Conservation (phyloP, 2,113 vertebrate species). For the Taurulus bubalis region DNA sequence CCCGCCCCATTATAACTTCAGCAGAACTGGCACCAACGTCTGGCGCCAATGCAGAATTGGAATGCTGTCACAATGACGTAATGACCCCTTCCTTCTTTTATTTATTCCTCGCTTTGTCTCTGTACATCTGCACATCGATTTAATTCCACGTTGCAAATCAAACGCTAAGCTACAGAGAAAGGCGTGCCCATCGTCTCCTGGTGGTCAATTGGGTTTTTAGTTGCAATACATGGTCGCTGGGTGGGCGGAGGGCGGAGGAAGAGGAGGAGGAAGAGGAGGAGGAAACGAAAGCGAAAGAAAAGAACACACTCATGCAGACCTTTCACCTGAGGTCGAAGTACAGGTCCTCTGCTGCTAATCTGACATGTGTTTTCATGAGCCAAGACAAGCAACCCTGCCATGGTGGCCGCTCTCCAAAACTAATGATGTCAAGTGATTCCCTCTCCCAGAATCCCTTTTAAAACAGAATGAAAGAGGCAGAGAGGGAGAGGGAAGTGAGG, state of each 20-base stretch:
- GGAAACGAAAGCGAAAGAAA: constrained; percentile 14
- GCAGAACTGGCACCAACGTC: not conserved
- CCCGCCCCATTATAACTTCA: not conserved
- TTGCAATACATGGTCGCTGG: not conserved
- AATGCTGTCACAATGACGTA: not conserved
- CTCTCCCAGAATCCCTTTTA: constrained; percentile 76
- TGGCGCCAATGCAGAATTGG: too few species aligned
- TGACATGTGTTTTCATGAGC: constrained; percentile 83
- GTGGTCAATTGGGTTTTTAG: not conserved
- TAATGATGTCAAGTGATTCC: constrained; percentile 87
- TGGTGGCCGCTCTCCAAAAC: constrained; percentile 84
- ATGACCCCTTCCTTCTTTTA: not conserved
- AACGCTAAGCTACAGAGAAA: not conserved
- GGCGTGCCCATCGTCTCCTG: not conserved
- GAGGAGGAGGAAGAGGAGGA: not conserved
- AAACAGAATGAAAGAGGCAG: constrained; percentile 74
- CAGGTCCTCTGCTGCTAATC: constrained; percentile 73
- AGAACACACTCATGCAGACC: constrained; percentile 58
- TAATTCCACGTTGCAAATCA: not conserved
- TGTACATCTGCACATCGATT: not conserved
- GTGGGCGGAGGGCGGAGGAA: not conserved
- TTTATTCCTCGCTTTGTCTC: not conserved
- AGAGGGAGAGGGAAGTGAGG: constrained; percentile 42
- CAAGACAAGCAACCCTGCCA: constrained; percentile 82
- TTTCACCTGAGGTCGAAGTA: constrained; percentile 82